Base-by-base conservation (phyloP, 1,140 invertebrate genomes). In the Megathymus violae region DNA sequence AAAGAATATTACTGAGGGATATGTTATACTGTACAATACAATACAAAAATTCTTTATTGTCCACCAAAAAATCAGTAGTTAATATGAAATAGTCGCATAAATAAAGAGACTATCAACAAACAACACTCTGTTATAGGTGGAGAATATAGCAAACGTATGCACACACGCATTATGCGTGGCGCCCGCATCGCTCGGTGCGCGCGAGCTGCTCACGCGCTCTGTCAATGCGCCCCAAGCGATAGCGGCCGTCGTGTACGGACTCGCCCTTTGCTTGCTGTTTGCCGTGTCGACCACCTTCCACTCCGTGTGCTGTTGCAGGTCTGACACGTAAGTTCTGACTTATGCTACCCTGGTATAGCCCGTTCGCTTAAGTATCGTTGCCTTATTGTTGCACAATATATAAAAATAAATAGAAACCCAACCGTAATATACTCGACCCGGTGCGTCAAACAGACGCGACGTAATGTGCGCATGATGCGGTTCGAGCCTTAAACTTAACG, bases 211-310 rank as follows among this genome's bases (percentile, higher is more conserved):
- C 14, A 92, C 93, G 27, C 93, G 96, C 68, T 95, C 97, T 0
- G 85, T 92, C 0, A 95, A 93, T 63, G 93, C 93, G 68, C 92
- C 94, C 4, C 96, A 99, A 88, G 93, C 95, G 41, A 89, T 96
- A 44, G 96, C 96, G 0, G 96, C 96, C 14, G 91, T 95, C 60
- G 94, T 98, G 25, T 99, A 98, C 88, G 97, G 97, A 3, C 92
- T 94, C 14, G 96, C 97, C 7, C 92, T 98, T 0, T 94, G 97
- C 27, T 93, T 97, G 44, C 93, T 98, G 19, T 99, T 99, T 90
- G 94, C 94, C 13, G 93, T 98, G 4, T 98, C 97, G n/a, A 97
- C 97, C 13, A 94, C 95, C 75, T 99, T 98, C 92, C 97, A 99
- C 83, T 95, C 95, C 34, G 94, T 97, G 9, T 97, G 96, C 82